Evolutionary conservation across 2,797 vertebrate genomes (phyloP).

Genomic region (Acrossocheilus wenchowensis): DNA sequence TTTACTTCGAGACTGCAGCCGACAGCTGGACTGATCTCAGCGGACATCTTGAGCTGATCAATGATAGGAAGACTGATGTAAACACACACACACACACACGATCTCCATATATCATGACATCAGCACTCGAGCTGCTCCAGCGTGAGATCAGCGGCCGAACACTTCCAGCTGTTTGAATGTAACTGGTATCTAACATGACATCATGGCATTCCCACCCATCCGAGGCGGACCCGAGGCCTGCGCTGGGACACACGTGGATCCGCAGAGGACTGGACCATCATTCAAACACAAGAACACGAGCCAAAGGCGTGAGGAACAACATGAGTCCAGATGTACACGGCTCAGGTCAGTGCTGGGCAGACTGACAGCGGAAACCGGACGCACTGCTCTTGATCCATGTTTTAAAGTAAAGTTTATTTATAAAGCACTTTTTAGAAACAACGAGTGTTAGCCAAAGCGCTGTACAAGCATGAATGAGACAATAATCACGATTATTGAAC

Average conservation of each 20-base stretch:
- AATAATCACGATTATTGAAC: no score
- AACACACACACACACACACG: background rate
- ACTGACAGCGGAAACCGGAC: background rate
- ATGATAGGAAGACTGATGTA: background rate
- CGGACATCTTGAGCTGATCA: slow-evolving; percentile 19
- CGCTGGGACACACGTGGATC: background rate
- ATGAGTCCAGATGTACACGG: background rate
- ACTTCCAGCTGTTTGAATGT: slow-evolving; percentile 15
- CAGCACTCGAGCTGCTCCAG: background rate
- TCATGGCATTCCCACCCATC: slow-evolving; percentile 21
- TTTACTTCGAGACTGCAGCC: background rate
- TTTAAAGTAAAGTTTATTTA: background rate
- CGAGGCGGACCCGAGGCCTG: background rate
- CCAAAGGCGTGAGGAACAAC: background rate
- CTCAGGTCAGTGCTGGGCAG: background rate
- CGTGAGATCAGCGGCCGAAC: background rate
- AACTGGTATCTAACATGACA: slow-evolving; percentile 17
- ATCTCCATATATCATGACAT: background rate
- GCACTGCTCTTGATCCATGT: background rate
- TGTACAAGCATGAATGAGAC: no score
- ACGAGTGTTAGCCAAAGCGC: no score
- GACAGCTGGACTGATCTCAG: slow-evolving; percentile 2
- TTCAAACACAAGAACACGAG: background rate
- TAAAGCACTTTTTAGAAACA: no score
- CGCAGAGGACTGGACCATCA: background rate